A percentile compares a stretch with the other conserved stretches of the same genome.
Evolutionary conservation across 2,888 invertebrate genomes (phyloP).

Genomic region (Apoderus coryli): DNA sequence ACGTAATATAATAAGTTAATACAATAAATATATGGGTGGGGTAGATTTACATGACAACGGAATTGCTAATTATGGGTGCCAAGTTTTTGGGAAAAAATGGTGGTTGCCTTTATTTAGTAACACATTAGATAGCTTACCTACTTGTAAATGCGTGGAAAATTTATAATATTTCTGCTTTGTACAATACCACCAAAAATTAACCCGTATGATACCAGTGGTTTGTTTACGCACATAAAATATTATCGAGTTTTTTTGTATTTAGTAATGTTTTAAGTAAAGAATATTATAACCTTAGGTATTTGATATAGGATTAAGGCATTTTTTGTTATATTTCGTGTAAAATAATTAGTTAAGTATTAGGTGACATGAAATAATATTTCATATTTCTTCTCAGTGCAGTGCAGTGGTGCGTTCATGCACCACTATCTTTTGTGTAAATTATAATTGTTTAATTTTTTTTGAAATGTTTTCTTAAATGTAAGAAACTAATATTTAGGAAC

Average conservation of each 20-base stretch:
- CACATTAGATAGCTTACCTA: constrained; percentile 14
- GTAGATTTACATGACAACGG: too few relatives aligned
- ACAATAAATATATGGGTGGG: too few relatives aligned
- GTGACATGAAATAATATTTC: constrained; percentile 5
- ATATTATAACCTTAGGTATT: constrained; percentile 4
- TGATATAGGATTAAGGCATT: constrained; percentile 3
- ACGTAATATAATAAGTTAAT: too few relatives aligned
- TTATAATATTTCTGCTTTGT: constrained; percentile 13
- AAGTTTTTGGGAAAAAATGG: constrained; percentile 18
- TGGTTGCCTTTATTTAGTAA: constrained; percentile 20
- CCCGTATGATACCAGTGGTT: constrained; percentile 7
- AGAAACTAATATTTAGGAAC: constrained; percentile 6
- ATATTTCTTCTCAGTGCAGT: constrained; percentile 8
- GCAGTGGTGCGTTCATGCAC: constrained; percentile 10
- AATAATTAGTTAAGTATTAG: constrained; percentile 6
- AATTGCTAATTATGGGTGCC: constrained; percentile 17
- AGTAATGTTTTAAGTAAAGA: constrained; percentile 4
- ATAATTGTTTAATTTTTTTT: too few relatives aligned
- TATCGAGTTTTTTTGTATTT: constrained; percentile 4
- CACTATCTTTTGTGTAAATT: constrained; percentile 7
- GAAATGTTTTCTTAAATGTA: constrained; percentile 6
- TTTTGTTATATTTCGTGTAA: constrained; percentile 3
- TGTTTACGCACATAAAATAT: constrained; percentile 7
- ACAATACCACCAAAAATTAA: constrained; percentile 9
- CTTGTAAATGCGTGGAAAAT: constrained; percentile 19